Evolutionary conservation across 2,113 vertebrate species (phyloP), one percentile per base, ranked within the genome.

Genomic region (Oxygymnocypris stewartii): DNA sequence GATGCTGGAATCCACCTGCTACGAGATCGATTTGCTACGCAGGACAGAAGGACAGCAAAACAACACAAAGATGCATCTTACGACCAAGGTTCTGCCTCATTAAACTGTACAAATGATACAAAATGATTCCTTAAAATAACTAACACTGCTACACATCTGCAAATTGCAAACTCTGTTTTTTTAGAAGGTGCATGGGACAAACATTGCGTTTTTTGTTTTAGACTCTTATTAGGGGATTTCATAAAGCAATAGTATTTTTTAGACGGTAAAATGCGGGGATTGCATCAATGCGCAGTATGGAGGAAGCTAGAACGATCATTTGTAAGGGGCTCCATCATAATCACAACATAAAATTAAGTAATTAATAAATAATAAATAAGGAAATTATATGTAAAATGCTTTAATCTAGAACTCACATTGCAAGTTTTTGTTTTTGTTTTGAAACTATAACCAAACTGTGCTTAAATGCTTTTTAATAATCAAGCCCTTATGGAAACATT

Each of bases 1-100:
- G 61, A 77, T 37, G 59, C 84, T 69, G 92, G 94, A 94, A 94
- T 95, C 82, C 63, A 85, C 14, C 1, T 74, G 63, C 73, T 47
- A 81, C 65, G 51, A 85, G 59, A 44, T 79, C 84, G 35, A 84
- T 87, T 59, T 73, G 73, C 63, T 35, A 44, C 4, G 6, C 23
- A 78, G 77, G 79, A 82, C 77, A 71, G 54, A 61, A 81, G 82
- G 82, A 89, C 78, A 82, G 61, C 42, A 77, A 2, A 77, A 16
- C 75, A 54, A 54, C 47, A 40, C 69, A 2, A 11, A 71, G 4
- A 40, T 73, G 69, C 69, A 40, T 40, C 35, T 20, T 37, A 37
- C 16, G 4, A 35, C 28, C 14, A 18, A 69, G 69, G 35, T 20
- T 18, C 6, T 51, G 74, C 25, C 8, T 77, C 44, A 73, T 11